Conservation (phyloP, 2,113 vertebrate species). For the Raja brachyura region DNA sequence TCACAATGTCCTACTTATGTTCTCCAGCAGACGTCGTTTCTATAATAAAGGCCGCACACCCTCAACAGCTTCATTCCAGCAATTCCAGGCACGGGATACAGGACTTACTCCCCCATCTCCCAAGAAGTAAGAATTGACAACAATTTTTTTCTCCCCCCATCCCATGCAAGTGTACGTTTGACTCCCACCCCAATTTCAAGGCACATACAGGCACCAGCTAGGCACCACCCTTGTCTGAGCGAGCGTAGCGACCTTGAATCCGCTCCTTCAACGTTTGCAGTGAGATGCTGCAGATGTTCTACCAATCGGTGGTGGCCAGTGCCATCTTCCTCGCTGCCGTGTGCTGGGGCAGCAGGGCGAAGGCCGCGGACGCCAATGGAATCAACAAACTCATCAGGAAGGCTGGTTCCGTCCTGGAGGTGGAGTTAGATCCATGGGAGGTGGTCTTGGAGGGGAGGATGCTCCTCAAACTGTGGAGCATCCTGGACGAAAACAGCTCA, state of each 20-base stretch:
- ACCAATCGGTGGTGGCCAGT: too few relatives aligned
- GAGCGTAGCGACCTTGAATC: background rate
- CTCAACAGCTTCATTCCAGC: conserved; percentile 3
- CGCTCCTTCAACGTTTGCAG: too few relatives aligned
- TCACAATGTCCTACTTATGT: conserved; percentile 19
- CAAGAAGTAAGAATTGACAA: background rate
- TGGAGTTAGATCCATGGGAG: too few relatives aligned
- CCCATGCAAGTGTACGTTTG: background rate
- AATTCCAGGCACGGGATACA: background rate
- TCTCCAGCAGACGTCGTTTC: conserved; percentile 15
- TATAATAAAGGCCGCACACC: conserved; percentile 20
- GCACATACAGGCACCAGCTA: background rate
- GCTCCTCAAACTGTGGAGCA: too few relatives aligned
- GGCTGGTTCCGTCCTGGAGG: too few relatives aligned
- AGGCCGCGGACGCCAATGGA: too few relatives aligned
- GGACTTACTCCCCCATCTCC: background rate
- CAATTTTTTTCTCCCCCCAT: background rate
- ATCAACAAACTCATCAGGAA: too few relatives aligned
- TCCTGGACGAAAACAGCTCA: too few relatives aligned
- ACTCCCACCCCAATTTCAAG: background rate
- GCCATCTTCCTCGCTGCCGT: too few relatives aligned
- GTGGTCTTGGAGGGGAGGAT: too few relatives aligned
- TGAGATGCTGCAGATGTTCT: too few relatives aligned
- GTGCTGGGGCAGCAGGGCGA: too few relatives aligned
- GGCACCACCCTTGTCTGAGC: background rate